Conservation (phyloP, 2,113 vertebrate species). For the Hemibates koningsi region DNA sequence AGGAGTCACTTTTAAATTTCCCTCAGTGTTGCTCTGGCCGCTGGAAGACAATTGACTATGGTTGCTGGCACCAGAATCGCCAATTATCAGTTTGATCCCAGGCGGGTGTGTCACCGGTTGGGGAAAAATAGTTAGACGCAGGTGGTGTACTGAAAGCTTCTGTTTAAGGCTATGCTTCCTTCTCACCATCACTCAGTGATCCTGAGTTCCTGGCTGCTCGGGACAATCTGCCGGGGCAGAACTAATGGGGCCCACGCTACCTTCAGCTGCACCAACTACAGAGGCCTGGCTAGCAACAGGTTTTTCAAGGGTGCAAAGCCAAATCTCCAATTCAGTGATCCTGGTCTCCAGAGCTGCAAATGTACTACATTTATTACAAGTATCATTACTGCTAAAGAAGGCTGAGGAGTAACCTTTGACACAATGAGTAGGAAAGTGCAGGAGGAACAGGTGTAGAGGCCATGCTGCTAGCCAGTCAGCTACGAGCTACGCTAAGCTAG, state of each 20-base stretch:
- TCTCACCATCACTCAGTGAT: not conserved
- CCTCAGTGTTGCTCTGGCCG: not conserved
- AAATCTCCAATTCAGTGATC: not conserved
- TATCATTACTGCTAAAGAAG: not conserved
- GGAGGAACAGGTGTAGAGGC: not conserved
- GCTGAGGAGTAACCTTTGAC: not conserved
- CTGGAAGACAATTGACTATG: not conserved
- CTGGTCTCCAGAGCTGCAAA: not conserved
- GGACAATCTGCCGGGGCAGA: not conserved
- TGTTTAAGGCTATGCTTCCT: not conserved
- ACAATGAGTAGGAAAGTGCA: too few species aligned
- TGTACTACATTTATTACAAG: not conserved
- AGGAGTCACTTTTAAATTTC: not conserved
- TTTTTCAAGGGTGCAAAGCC: not conserved
- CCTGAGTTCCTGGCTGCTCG: not conserved
- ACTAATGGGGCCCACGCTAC: not conserved
- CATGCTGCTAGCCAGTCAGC: not conserved
- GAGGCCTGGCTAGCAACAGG: not conserved
- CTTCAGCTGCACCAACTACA: not conserved
- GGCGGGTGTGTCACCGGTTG: not conserved
- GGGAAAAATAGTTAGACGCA: not conserved
- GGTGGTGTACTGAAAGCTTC: not conserved
- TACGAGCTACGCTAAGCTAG: not conserved
- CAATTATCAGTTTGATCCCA: not conserved
- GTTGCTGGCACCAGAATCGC: not conserved